Evolutionary conservation across 2,113 vertebrate species (phyloP), one percentile per base, ranked within the genome.

Genomic region (Dinomys branickii): DNA sequence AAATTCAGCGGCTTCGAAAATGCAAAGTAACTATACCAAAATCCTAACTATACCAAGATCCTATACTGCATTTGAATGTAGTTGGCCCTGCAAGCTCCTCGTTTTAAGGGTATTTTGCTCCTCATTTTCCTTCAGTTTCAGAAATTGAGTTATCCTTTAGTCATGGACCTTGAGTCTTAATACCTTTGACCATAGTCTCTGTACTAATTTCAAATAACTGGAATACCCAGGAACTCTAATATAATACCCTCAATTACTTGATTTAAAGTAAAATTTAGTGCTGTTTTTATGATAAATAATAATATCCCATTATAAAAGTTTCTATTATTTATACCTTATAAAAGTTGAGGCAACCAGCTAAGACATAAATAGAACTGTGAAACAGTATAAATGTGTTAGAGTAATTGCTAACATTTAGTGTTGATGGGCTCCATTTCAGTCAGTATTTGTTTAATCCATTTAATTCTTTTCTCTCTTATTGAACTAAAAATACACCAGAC

Each of bases 191-290:
- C 44, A 7, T 59, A 14, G 0, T 41, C 50, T 90, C 28, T 54
- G 11, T 85, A 56, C 47, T 30, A 20, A 38, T 22, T 94, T 24
- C 13, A 71, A 77, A 91, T 73, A 83, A 77, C 11, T n/a, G 41
- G 20, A 61, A 96, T 92, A 94, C 14, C 26, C 26, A 96, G 50
- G 6, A 50, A 84, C 71, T 90, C 28, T 52, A 38, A 50, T 89
- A 63, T 0, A n/a, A 30, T 52, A 12, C 38, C 44, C 35, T 90
- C 26, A 63, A 17, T 81, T 92, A 71, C 7, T 73, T 81, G 52
- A 88, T 41, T 90, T 52, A 63, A 90, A 84, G 38, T 30, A 95
- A 96, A 90, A 90, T 85, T 52, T 90, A 78, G n/a, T 33, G 73
- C 24, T 90, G 63, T 85, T 86, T 73, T 65, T 86, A 52, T 86